These are phyloP conservation scores for Dryobotodes eremita DNA, from an alignment of 2,888 invertebrate genomes.

Conservation along the genomic window DNA sequence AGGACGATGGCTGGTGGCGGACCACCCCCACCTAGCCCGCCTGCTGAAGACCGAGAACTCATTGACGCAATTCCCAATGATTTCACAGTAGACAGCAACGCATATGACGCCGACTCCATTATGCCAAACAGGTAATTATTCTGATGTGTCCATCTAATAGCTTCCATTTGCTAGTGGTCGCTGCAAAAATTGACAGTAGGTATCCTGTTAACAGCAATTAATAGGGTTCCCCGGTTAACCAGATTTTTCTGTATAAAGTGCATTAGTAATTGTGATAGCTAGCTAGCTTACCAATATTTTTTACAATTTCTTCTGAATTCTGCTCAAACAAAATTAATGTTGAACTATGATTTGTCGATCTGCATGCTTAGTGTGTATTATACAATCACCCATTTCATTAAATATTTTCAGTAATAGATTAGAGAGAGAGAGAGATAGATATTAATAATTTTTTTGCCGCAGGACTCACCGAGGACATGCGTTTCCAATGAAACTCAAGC, in stretches of 20 bases:
- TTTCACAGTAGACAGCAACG: not conserved
- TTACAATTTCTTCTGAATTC: too few relatives aligned
- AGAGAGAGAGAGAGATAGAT: too few relatives aligned
- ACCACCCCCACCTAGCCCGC: not conserved
- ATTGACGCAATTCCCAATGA: not conserved
- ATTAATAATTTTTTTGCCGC: not conserved
- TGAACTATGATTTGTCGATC: too few relatives aligned
- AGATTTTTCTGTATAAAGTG: too few relatives aligned
- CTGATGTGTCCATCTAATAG: not conserved
- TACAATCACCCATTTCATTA: not conserved
- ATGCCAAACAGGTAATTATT: not conserved
- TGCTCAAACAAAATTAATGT: too few relatives aligned
- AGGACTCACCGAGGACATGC: not conserved
- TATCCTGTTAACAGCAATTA: not conserved
- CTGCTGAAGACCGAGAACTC: not conserved
- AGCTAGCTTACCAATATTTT: not conserved
- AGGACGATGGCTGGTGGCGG: not conserved
- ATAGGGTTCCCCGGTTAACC: too few relatives aligned
- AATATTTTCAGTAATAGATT: not conserved
- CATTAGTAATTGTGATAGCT: not conserved
- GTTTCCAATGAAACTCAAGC: not conserved
- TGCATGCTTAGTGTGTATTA: too few relatives aligned
- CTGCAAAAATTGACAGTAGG: not conserved
- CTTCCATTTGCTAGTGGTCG: not conserved
- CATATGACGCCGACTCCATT: not conserved